Evolutionary conservation across 2,797 vertebrate genomes (phyloP), one percentile per base, ranked within the genome.

Genomic region (Melanotaenia trifasciata): DNA sequence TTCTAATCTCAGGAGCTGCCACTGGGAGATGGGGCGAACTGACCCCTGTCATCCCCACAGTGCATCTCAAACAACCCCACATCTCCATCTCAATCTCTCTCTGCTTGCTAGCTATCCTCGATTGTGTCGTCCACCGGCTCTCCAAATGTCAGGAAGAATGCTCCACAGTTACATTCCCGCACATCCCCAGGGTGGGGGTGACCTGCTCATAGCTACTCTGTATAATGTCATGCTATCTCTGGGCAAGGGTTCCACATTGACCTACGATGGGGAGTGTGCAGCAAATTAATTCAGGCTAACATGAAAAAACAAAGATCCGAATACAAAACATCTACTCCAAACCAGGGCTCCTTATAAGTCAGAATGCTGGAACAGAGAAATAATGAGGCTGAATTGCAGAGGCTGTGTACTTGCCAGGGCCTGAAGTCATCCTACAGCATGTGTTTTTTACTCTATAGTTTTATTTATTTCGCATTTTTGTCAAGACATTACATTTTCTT

Each of bases 1-100:
- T 92, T 94, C 93, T 93, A 92, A 93, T 93, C 93, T 93, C 70
- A 20, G 70, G 24, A 82, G 85, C 90, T 93, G 91, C 92, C 90
- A 93, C 79, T 36, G 67, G 84, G 87, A 92, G 91, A 92, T 85
- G 84, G 88, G 87, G 76, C 81, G 61, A 79, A 81, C 76, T 92
- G 91, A 91, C 92, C 86, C 87, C 89, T 87, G 89, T 91, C 91
- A 91, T 90, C 87, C 89, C 84, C 84, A 70, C 87, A 66, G 89
- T 81, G 89, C 85, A 91, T 91, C 87, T 90, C 90, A 92, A 92
- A 85, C 89, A 93, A 88, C 83, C 79, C 79, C 79, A 73, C 90
- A 87, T 93, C 90, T 93, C 90, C 87, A 88, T 90, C 89, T 89
- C 91, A 87, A 87, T 91, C 86, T 86, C 66, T 58, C 76, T 78